phyloP scores from a whole-genome alignment of 2,113 vertebrate genomes.

The Perccottus glenii region DNA sequence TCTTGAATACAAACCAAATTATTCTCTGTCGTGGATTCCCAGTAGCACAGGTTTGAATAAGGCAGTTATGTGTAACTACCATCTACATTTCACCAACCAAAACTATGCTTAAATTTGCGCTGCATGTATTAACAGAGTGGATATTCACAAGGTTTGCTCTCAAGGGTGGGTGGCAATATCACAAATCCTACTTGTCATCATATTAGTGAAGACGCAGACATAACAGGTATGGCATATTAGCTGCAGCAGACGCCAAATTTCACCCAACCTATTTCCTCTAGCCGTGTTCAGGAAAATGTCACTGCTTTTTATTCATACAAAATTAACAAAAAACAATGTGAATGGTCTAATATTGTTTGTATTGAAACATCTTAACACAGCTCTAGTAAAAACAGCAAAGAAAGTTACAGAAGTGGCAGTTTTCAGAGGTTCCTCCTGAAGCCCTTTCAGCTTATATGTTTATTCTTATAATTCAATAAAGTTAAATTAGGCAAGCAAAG shows the following conservation, averaged over 20 bases:
- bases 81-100: constrained; percentile 46
- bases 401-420: neutral
- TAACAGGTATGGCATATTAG: constrained; percentile 8
- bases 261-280: neutral
- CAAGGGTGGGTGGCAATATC: constrained; percentile 29
- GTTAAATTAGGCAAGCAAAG: constrained; percentile 29
- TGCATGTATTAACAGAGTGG: constrained; percentile 52
- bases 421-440: constrained; percentile 9
- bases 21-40: constrained; percentile 63
- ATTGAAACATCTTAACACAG: constrained; percentile 33
- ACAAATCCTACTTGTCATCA: constrained; percentile 24
- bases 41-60: constrained; percentile 47
- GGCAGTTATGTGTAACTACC: constrained; percentile 44
- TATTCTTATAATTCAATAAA: constrained; percentile 42
- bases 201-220: constrained; percentile 13
- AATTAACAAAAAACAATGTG: neutral
- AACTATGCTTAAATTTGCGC: constrained; percentile 59
- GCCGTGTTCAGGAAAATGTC: neutral
- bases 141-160: constrained; percentile 37
- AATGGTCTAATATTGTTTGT: constrained; percentile 17
- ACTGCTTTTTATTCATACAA: neutral
- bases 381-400: constrained; percentile 48
- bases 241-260: neutral
- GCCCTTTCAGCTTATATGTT: constrained; percentile 39
- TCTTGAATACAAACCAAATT: constrained; percentile 69